Evolutionary conservation across 1,140 invertebrate species (phyloP), one percentile per base, ranked within the genome.

Genomic region (Drosophila truncata): DNA sequence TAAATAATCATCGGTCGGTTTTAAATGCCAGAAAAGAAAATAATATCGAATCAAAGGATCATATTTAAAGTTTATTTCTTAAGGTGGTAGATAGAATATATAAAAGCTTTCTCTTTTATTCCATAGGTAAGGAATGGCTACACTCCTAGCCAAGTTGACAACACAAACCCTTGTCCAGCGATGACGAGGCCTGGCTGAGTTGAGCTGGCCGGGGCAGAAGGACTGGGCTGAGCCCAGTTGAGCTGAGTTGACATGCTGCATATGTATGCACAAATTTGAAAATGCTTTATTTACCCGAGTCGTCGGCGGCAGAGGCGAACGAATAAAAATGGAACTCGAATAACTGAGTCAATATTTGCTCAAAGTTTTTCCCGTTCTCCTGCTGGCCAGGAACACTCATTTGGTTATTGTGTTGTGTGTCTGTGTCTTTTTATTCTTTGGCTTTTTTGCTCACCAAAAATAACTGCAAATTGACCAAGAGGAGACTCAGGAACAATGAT

Each of bases 311-410:
- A 49, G 31, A 42, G 63, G 57, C 49, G 63, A 57, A 65, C 57
- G 66, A 61, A 63, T 41, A 83, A 75, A 62, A 80, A 70, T 50
- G 75, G 64, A 67, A 33, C 54, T 37, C 29, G 44, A 72, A 69
- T 73, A 77, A 57, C 61, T 46, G 62, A 47, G 57, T 84, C 73
- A 87, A 87, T 90, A 81, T 87, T 87, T 84, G 54, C 59, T 29
- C 42, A 77, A 88, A 88, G 67, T 80, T 88, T 69, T 11, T 18
- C 60, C 60, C 14, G 13, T n/a, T 47, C 59, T 37, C 16, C 52
- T 35, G 27, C 47, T 25, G 52, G 46, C 47, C 33, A 29, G 64
- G 50, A 59, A 41, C 29, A 41, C 42, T 47, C 58, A 33, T n/a
- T 55, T 50, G 58, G 47, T 77, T 62, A 59, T 66, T 72, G 59